phyloP scores from a whole-genome alignment of 1,140 invertebrate genomes.

The Neodiprion virginianus region DNA sequence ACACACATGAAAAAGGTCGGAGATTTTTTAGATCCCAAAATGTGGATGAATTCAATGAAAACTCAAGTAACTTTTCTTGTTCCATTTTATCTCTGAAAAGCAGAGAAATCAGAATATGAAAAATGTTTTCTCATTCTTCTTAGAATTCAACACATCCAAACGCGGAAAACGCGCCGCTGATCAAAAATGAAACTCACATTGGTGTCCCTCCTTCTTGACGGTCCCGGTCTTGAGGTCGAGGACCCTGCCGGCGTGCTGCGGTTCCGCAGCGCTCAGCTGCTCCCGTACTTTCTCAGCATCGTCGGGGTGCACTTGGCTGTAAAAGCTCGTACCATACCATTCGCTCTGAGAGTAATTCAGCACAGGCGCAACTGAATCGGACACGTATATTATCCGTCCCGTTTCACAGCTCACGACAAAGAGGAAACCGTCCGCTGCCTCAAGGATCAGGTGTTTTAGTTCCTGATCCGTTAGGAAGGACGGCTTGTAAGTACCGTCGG shows the following conservation, averaged over 20 bases:
- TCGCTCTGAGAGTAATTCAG: conserved; percentile 96
- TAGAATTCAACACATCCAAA: no score
- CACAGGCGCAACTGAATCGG: conserved; percentile 97
- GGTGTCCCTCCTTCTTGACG: conserved; percentile 98
- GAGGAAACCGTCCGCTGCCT: conserved; percentile 98
- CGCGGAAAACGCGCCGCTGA: no score
- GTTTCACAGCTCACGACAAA: conserved; percentile 99
- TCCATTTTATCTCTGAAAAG: no score
- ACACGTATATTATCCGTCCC: conserved; percentile 96
- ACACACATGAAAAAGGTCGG: no score
- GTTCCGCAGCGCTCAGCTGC: conserved; percentile 95
- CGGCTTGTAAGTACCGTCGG: conserved; percentile 95
- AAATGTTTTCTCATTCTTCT: not conserved
- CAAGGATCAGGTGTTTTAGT: conserved; percentile 97
- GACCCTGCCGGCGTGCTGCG: conserved; percentile 94
- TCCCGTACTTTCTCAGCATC: conserved; percentile 98
- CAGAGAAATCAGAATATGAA: not conserved
- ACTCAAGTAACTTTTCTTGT: no score
- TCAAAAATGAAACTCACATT: conserved; percentile 71
- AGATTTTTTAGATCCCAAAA: no score
- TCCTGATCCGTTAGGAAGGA: conserved; percentile 99
- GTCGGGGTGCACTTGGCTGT: conserved; percentile 97
- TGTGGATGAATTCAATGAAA: no score
- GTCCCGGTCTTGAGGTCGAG: conserved; percentile 98
- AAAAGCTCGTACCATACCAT: conserved; percentile 95